Conservation (phyloP, 2,113 vertebrate species). For the Melospiza georgiana region DNA sequence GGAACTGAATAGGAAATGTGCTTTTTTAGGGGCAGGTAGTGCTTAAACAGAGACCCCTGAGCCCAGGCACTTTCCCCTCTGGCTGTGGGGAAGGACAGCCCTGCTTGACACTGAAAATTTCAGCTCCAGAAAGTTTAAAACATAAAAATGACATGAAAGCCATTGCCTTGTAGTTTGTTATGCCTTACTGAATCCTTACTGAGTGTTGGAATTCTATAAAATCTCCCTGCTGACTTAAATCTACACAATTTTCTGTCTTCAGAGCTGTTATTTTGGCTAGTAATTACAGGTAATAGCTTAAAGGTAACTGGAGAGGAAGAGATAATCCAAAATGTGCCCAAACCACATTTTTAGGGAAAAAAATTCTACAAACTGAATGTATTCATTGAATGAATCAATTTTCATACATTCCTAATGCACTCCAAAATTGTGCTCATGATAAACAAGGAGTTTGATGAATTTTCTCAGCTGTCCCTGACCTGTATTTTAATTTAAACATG, state of each 20-base stretch:
- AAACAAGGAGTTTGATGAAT: neutral
- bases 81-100: neutral
- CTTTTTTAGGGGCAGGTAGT: fast-evolving
- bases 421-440: neutral
- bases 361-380: neutral
- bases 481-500: neutral
- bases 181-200: neutral
- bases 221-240: neutral
- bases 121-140: neutral
- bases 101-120: neutral
- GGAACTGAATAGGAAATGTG: neutral
- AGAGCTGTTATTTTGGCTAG: neutral
- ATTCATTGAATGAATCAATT: neutral
- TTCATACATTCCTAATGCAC: neutral
- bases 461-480: neutral
- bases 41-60: neutral
- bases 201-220: neutral
- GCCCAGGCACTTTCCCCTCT: fast-evolving
- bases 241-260: neutral
- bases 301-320: neutral
- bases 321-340: neutral
- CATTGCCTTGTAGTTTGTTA: neutral
- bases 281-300: neutral
- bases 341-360: neutral
- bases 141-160: fast-evolving